phyloP scores from a whole-genome alignment of 2,797 vertebrate species.

The Sebastes wilsoni region DNA sequence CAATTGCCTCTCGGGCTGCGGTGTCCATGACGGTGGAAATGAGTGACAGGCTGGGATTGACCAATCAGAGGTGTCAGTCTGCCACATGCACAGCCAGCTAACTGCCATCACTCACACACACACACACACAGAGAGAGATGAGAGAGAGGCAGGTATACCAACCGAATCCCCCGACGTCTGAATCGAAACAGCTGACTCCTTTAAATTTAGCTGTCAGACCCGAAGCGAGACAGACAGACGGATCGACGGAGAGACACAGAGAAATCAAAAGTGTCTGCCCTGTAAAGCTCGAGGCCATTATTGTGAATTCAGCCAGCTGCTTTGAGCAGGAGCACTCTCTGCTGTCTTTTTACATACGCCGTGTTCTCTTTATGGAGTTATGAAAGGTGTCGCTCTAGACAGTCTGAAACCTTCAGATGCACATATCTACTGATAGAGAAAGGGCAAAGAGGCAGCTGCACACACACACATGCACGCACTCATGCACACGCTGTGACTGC shows the following conservation, averaged over 20 bases:
- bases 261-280: constrained; percentile 47
- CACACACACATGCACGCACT: background rate
- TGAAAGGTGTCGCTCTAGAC: constrained; percentile 59
- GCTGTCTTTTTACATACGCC: constrained; percentile 56
- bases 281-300: constrained; percentile 55
- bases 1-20: constrained; percentile 49
- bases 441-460: constrained; percentile 24
- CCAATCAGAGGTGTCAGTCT: constrained; percentile 72
- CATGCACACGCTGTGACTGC: constrained; percentile 18
- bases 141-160: constrained; percentile 55
- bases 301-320: constrained; percentile 62
- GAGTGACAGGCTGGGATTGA: constrained; percentile 67
- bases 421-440: constrained; percentile 18
- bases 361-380: constrained; percentile 53
- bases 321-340: constrained; percentile 40
- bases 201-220: constrained; percentile 68
- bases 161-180: constrained; percentile 11
- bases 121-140: constrained; percentile 6
- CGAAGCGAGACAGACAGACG: constrained; percentile 26
- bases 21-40: constrained; percentile 34
- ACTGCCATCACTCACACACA: constrained; percentile 44
- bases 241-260: constrained; percentile 5
- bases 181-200: constrained; percentile 50
- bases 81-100: constrained; percentile 49
- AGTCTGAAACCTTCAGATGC: constrained; percentile 49